Evolutionary conservation across 2,113 vertebrate species (phyloP).

Genomic region (Macroglossus sobrinus): DNA sequence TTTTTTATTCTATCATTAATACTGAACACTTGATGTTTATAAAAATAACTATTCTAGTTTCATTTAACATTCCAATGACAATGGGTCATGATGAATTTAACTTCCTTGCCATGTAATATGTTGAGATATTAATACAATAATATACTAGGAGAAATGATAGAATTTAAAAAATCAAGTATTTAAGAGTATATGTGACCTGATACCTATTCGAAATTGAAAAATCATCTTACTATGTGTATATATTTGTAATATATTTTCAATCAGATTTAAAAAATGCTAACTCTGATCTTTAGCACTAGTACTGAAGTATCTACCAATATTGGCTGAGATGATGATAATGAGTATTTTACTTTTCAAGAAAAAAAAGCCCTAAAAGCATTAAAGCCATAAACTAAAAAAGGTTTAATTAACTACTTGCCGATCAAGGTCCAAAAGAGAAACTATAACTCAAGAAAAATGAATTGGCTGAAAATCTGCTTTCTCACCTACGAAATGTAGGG

Average conservation of each 20-base stretch:
- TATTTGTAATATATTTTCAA: background rate
- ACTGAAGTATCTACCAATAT: background rate
- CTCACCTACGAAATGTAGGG: background rate
- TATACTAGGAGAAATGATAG: background rate
- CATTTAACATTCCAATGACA: background rate
- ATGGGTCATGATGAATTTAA: background rate
- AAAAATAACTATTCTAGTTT: background rate
- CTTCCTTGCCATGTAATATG: background rate
- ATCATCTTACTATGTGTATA: background rate
- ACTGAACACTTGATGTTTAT: background rate
- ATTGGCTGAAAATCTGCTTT: background rate
- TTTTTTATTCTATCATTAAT: background rate
- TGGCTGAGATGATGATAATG: background rate
- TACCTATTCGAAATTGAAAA: background rate
- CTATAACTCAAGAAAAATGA: background rate
- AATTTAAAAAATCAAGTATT: background rate
- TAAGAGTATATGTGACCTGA: background rate
- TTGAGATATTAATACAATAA: background rate
- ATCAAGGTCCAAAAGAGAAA: background rate
- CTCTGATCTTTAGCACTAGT: background rate
- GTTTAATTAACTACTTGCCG: background rate
- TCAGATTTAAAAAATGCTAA: background rate
- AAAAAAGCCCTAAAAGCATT: background rate
- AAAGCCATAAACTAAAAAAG: background rate
- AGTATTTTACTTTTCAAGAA: background rate